phyloP scores from a whole-genome alignment of 30 jellyfish, hydroid and myxozoan genomes.

The Hydra vulgaris region DNA sequence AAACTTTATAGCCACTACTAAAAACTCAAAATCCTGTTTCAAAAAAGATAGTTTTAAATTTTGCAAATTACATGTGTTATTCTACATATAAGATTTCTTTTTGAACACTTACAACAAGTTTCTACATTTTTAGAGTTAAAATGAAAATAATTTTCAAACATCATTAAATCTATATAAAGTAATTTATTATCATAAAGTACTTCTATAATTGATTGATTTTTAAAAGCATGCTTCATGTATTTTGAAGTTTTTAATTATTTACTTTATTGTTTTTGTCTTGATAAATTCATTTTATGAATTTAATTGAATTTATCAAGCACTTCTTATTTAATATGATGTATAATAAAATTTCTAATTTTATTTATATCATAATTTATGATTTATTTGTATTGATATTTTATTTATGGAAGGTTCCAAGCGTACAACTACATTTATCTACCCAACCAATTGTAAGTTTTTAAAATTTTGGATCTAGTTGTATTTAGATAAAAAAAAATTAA shows the following conservation, averaged over 20 bases:
- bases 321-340: not conserved
- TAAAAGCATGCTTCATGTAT: not conserved
- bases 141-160: not conserved
- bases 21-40: no score
- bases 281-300: not conserved
- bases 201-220: no score
- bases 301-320: not conserved
- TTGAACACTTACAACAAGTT: not conserved
- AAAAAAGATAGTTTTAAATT: no score
- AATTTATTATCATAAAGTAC: not conserved
- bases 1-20: no score
- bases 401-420: not conserved
- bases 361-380: not conserved
- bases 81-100: not conserved
- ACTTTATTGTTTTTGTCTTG: no score
- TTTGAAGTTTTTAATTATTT: no score
- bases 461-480: not conserved
- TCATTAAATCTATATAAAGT: not conserved
- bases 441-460: not conserved
- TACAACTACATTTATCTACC: not conserved
- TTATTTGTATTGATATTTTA: not conserved
- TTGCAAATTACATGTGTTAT: not conserved
- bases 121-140: not conserved
- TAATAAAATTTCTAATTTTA: no score
- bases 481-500: not conserved